phyloP scores from a whole-genome alignment of 1,140 invertebrate genomes.

The Charaxes varanes region DNA sequence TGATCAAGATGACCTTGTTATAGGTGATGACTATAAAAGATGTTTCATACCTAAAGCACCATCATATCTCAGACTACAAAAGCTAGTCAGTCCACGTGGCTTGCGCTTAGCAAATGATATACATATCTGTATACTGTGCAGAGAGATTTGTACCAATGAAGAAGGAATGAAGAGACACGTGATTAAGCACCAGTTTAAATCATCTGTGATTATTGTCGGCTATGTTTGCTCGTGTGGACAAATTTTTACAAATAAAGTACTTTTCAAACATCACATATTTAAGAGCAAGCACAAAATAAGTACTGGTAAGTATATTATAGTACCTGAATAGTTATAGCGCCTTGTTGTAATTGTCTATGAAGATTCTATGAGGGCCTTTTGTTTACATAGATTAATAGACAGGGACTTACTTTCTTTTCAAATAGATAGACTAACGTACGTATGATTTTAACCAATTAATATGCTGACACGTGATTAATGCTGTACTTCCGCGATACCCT shows the following conservation, averaged over 20 bases:
- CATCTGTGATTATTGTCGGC: neutral
- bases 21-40: slow-evolving; percentile 1
- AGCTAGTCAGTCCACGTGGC: slow-evolving; percentile 10
- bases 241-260: slow-evolving; percentile 31
- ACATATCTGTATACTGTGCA: slow-evolving; percentile 34
- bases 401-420: too few species aligned
- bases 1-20: neutral
- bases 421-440: too few species aligned
- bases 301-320: too few species aligned
- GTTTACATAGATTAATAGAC: too few species aligned
- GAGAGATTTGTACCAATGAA: slow-evolving; percentile 23
- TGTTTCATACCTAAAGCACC: slow-evolving; percentile 19
- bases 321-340: too few species aligned
- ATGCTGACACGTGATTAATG: too few species aligned
- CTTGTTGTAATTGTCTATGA: too few species aligned
- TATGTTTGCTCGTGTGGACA: slow-evolving; percentile 34
- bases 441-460: too few species aligned
- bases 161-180: slow-evolving; percentile 24
- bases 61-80: slow-evolving; percentile 3
- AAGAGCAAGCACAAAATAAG: too few species aligned
- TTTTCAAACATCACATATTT: slow-evolving; percentile 46
- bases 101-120: slow-evolving; percentile 17
- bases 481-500: too few species aligned
- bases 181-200: slow-evolving; percentile 10
- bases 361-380: too few species aligned